phyloP scores from a whole-genome alignment of 2,888 invertebrate species.

The Pristionchus entomophagus region DNA sequence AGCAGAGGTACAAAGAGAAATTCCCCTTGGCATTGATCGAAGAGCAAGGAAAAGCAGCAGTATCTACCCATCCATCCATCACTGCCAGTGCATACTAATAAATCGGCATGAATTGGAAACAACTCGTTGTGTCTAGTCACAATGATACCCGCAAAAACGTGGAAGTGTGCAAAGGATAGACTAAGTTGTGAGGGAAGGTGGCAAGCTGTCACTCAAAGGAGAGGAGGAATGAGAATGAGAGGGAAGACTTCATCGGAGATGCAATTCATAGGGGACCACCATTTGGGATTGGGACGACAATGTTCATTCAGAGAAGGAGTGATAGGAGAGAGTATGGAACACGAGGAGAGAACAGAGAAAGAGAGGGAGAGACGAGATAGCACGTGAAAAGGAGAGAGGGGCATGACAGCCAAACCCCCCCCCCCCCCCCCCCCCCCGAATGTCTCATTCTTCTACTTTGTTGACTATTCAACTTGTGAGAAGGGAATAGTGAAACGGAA shows the following conservation, averaged over 20 bases:
- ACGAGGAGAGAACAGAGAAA: background rate
- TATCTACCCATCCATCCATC: background rate
- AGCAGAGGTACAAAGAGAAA: background rate
- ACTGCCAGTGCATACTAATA: background rate
- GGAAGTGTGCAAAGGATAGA: background rate
- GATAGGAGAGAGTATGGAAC: background rate
- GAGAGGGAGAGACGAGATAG: background rate
- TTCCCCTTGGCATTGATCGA: background rate
- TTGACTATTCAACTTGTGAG: slow-evolving; percentile 11
- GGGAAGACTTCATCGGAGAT: background rate
- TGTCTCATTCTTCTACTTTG: background rate
- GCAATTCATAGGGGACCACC: too few relatives aligned
- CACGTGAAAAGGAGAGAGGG: slow-evolving; percentile 11
- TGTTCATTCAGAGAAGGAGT: background rate
- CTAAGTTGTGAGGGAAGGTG: background rate
- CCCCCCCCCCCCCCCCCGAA: too few relatives aligned
- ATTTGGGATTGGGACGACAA: too few relatives aligned
- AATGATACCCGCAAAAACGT: background rate
- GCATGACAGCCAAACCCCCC: background rate
- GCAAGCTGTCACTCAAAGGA: background rate
- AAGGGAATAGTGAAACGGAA: background rate
- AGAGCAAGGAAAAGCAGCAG: background rate
- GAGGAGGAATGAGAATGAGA: background rate
- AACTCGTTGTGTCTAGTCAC: background rate
- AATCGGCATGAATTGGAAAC: background rate